Percentiles rank a stretch among this genome's conserved stretches.
These are phyloP conservation scores for Saxidomus purpurata DNA, from an alignment of 1,140 invertebrate genomes.

Conservation along the genomic window DNA sequence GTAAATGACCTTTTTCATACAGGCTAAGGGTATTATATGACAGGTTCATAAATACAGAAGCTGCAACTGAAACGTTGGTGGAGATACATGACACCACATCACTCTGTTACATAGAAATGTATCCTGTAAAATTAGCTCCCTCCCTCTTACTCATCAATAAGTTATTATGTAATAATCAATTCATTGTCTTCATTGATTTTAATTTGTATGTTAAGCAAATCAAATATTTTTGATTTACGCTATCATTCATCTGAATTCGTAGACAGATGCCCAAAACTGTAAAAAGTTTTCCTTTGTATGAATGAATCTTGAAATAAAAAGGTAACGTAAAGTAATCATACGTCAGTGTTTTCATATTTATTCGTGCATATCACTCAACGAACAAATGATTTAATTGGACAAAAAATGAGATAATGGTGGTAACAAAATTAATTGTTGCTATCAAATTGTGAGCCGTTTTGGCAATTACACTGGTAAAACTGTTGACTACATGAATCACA, in stretches of 20 bases:
- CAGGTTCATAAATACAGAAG: too few species aligned
- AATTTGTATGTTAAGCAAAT: neutral
- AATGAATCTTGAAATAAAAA: neutral
- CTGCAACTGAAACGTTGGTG: too few species aligned
- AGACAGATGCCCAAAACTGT: neutral
- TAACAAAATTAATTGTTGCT: conserved; percentile 39
- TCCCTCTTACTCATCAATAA: neutral
- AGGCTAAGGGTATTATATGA: too few species aligned
- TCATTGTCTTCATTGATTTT: neutral
- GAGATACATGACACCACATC: too few species aligned
- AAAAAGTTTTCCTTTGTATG: neutral
- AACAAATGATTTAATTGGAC: conserved; percentile 46
- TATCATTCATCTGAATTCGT: neutral
- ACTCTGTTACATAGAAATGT: too few species aligned
- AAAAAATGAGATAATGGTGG: conserved; percentile 40
- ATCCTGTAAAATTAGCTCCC: too few species aligned
- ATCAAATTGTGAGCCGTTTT: conserved; percentile 43
- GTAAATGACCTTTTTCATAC: too few species aligned
- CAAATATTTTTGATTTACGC: neutral
- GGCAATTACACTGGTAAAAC: conserved; percentile 24
- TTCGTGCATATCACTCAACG: conserved; percentile 29
- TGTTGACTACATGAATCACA: conserved; percentile 11
- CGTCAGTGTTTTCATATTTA: conserved; percentile 19
- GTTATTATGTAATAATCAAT: neutral
- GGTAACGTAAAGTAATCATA: neutral